Percentiles rank a stretch among this genome's conserved stretches.
Evolutionary conservation across 2,888 invertebrate genomes (phyloP).

Genomic region (Aphodius granarius): DNA sequence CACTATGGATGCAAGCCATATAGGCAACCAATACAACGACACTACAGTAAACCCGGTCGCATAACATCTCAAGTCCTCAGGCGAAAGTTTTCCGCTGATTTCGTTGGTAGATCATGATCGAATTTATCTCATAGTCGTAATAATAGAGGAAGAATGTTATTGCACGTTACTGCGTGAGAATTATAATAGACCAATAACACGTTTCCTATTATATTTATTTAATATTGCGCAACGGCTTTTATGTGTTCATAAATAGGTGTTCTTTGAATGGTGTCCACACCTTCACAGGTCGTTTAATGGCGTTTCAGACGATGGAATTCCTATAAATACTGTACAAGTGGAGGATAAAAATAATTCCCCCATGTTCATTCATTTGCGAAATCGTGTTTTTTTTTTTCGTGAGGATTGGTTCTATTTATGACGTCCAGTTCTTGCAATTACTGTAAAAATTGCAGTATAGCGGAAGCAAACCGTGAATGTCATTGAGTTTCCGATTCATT

Average conservation of each 20-base stretch:
- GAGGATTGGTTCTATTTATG: background rate
- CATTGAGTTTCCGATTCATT: background rate
- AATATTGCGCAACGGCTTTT: background rate
- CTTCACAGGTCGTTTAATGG: background rate
- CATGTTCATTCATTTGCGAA: background rate
- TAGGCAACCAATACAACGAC: background rate
- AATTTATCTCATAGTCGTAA: background rate
- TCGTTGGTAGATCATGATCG: too few species aligned
- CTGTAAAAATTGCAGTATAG: background rate
- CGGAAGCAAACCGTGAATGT: slow-evolving; percentile 3
- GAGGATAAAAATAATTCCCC: background rate
- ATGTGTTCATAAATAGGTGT: background rate
- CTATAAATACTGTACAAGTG: background rate
- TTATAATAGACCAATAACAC: background rate
- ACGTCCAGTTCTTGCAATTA: background rate
- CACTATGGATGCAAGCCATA: background rate
- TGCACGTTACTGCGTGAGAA: background rate
- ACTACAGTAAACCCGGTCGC: background rate
- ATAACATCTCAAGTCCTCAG: background rate
- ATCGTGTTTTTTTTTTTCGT: background rate
- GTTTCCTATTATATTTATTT: background rate
- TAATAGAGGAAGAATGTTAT: background rate
- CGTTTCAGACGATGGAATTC: background rate
- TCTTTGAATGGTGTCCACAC: background rate
- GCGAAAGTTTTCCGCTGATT: background rate